Evolutionary conservation across 2,797 vertebrate genomes (phyloP), one percentile per base, ranked within the genome.

Genomic region (Mallotus villosus): DNA sequence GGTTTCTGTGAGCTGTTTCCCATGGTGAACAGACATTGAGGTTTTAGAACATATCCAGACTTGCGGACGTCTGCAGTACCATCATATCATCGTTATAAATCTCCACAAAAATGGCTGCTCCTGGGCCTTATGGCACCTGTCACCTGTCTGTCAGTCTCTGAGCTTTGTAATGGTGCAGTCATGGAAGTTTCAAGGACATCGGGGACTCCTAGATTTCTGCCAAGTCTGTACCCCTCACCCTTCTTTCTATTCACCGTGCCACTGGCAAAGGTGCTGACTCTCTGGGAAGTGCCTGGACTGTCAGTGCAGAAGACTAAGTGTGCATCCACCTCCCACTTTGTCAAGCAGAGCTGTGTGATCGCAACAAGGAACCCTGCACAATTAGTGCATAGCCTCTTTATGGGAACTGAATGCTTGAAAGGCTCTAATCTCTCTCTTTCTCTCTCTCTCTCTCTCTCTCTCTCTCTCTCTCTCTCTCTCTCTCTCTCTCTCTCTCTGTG

Each of bases 201-300:
- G 51, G 41, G 75, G 76, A 79, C 80, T 88, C 79, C 72, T 7
- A 66, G 78, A 79, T 82, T 76, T 68, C 75, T 49, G 73, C 77
- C 68, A 76, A 80, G 75, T 78, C 77, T 63, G 16, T 76, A n/a
- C 81, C 67, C 67, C 65, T 68, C 41, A 57, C 69, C 58, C 71
- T 71, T 69, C 85, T 46, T 46, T 81, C 78, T 86, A 86, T 90
- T 90, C 87, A 87, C 85, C 80, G 68, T 71, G 9, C 81, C 76
- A 74, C 84, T 86, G 78, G 87, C 86, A 66, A 73, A 91, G 81
- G 88, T 91, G 90, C 89, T 92, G 92, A 92, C 81, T 89, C 77
- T 82, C 74, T 82, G 81, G 81, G 87, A 84, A 86, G 85, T 71
- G 69, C 14, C 65, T 55, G 80, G 74, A 79, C 84, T 87, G 88